A percentile compares a stretch with the other conserved stretches of the same genome.
These are phyloP conservation scores for Motacilla alba DNA, from an alignment of 2,113 vertebrate species.

Conservation along the genomic window DNA sequence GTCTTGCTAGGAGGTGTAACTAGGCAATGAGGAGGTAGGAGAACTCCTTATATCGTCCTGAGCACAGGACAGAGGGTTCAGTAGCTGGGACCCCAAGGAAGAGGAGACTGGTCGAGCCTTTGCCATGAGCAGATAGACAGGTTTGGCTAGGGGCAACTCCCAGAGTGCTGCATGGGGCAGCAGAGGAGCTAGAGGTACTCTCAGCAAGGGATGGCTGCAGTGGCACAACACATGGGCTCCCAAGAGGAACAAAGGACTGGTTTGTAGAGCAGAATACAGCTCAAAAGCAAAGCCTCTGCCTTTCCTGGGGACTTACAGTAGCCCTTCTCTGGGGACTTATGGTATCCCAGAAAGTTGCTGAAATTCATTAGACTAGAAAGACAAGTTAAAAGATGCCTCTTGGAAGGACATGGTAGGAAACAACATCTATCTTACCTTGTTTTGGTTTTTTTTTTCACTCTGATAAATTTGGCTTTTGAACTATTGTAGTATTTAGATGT, in stretches of 20 bases:
- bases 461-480: background rate
- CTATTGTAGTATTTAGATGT: background rate
- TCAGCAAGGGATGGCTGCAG: background rate
- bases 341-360: background rate
- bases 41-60: background rate
- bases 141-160: background rate
- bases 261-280: background rate
- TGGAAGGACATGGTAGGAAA: background rate
- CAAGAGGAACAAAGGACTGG: background rate
- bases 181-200: background rate
- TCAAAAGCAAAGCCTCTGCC: background rate
- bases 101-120: background rate
- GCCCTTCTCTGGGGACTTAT: background rate
- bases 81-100: background rate
- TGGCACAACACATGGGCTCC: accelerated
- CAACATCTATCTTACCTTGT: background rate
- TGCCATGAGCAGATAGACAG: background rate
- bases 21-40: background rate
- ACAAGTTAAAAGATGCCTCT: background rate
- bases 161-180: accelerated
- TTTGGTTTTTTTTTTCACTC: accelerated
- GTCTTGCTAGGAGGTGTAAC: background rate
- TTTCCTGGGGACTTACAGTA: background rate
- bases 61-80: background rate
- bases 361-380: background rate